Conservation (phyloP, 2,113 vertebrate genomes). For the Prochilodus magdalenae region DNA sequence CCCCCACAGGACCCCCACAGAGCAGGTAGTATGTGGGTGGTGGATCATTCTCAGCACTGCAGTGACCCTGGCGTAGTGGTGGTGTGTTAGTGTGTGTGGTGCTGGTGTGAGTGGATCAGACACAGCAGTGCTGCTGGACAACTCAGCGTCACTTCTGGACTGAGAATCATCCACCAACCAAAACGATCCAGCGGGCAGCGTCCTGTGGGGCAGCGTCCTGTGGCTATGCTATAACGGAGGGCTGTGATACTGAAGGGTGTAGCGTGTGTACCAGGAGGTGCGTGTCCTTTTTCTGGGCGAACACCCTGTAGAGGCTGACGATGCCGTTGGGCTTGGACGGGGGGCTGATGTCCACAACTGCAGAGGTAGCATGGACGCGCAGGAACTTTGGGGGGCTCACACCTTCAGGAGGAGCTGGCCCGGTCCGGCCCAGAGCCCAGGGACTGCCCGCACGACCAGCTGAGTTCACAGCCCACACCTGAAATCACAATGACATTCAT, state of each 20-base stretch:
- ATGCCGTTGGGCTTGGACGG: slow-evolving; percentile 85
- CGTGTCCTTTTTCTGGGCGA: slow-evolving; percentile 75
- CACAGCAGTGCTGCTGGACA: too few species aligned
- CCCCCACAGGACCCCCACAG: too few species aligned
- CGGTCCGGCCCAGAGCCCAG: slow-evolving; percentile 83
- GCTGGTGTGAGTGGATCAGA: too few species aligned
- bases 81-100: too few species aligned
- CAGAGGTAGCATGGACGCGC: slow-evolving; percentile 80
- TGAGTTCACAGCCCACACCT: slow-evolving; percentile 90
- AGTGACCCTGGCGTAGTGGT: too few species aligned
- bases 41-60: too few species aligned
- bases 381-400: slow-evolving; percentile 78
- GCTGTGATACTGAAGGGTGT: not conserved
- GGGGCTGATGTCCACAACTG: slow-evolving; percentile 81
- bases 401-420: slow-evolving; percentile 87
- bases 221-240: not conserved
- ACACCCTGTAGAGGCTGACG: slow-evolving; percentile 87
- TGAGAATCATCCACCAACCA: too few species aligned
- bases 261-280: slow-evolving; percentile 78
- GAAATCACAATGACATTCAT: slow-evolving; percentile 35
- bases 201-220: too few species aligned
- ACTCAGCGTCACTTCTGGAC: too few species aligned
- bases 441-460: slow-evolving; percentile 79
- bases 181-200: too few species aligned
- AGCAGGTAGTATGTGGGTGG: too few species aligned